A percentile compares a stretch with the other conserved stretches of the same genome.
These are phyloP conservation scores for Asteroscopus sphinx DNA, from an alignment of 2,888 invertebrate species.

Conservation along the genomic window DNA sequence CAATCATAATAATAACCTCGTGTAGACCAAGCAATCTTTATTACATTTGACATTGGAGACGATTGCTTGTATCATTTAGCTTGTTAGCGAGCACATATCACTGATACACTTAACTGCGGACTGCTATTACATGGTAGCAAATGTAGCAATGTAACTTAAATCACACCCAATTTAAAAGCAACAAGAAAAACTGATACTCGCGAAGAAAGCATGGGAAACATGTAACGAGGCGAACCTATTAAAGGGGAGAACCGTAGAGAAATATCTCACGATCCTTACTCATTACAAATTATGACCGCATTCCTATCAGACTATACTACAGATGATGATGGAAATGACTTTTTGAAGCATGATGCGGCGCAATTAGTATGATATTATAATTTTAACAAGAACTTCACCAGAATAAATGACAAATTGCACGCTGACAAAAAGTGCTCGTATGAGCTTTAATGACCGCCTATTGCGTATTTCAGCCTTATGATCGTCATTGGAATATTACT, in stretches of 20 bases:
- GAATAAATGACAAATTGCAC: constrained; percentile 81
- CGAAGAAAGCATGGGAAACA: constrained; percentile 83
- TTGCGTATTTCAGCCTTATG: constrained; percentile 32
- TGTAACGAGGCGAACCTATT: constrained; percentile 85
- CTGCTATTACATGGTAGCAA: constrained; percentile 69
- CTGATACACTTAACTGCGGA: constrained; percentile 65
- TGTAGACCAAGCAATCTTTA: constrained; percentile 52
- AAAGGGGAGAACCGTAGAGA: constrained; percentile 84
- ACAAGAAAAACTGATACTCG: constrained; percentile 64
- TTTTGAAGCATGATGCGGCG: constrained; percentile 62
- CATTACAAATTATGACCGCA: constrained; percentile 89
- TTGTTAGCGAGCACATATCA: constrained; percentile 64
- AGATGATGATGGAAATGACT: constrained; percentile 73
- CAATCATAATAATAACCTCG: constrained; percentile 42
- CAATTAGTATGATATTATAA: constrained; percentile 82
- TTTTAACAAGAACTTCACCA: constrained; percentile 76
- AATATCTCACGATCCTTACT: constrained; percentile 86
- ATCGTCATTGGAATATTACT: constrained; percentile 39
- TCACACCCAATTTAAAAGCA: constrained; percentile 75
- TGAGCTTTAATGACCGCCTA: constrained; percentile 40
- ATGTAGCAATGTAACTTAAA: constrained; percentile 72
- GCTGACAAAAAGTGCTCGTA: constrained; percentile 67
- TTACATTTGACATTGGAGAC: constrained; percentile 58
- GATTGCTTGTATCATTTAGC: constrained; percentile 59
- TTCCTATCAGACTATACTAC: constrained; percentile 82